Base-by-base conservation (phyloP, 1,140 invertebrate species). In the Drosophila orena region DNA sequence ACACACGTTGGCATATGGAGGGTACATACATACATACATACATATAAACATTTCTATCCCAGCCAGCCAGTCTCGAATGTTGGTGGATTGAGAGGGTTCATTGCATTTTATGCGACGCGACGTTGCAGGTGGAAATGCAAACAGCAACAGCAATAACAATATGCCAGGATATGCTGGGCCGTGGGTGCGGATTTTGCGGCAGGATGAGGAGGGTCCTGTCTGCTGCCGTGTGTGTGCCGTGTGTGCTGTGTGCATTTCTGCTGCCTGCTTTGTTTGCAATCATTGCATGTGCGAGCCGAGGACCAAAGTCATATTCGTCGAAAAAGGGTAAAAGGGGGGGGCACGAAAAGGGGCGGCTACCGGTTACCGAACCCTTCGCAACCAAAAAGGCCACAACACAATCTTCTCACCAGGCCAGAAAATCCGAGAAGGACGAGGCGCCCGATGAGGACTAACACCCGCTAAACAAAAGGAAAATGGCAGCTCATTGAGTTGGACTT, bases 81-180 rank as follows among this genome's bases (percentile, higher is more conserved):
- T 66, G 40, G 47, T 4, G 43, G 64, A 69, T 35, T 55, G 64
- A 70, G 60, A 68, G 83, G 86, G 83, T 86, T 86, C 79, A 88
- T 86, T 88, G 83, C 83, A 89, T 86, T 86, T 83, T 79, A 86
- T 83, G 83, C 71, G 76, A 88, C 77, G 84, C 79, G 66, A 89
- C 79, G 84, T 89, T 88, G 83, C 84, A 86, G 81, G 83, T 86
- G 80, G 38, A 81, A 86, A 77, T 74, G 62, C 81, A 85, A 81
- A 81, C 62, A 85, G 55, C 72, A 85, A 68, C 79, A 83, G 38
- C 58, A 73, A 56, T 74, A 77, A 55, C 77, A 62, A 54, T 77
- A 66, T 77, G 72, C 56, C 66, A 75, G 64, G 59, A 68, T 53
- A 53, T 53, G 14, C 58, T 52, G n/a, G 38, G n/a, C 35, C 54